phyloP scores from a whole-genome alignment of 1,140 invertebrate genomes.

The Formica exsecta region DNA sequence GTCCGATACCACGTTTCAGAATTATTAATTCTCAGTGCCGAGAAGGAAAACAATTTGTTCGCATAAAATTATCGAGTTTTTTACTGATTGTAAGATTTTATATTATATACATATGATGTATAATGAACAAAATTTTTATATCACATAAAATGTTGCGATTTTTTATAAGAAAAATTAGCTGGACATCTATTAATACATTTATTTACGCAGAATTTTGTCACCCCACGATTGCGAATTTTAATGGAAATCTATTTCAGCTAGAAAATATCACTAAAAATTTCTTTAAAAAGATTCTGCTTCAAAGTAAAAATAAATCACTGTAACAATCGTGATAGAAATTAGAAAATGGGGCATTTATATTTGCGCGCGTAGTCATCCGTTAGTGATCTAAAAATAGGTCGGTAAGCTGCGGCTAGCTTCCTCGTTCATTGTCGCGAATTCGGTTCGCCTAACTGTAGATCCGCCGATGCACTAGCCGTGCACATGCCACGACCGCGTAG shows the following conservation, averaged over 20 bases:
- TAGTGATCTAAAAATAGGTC: slow-evolving; percentile 80
- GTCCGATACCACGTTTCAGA: background rate
- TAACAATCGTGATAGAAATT: slow-evolving; percentile 37
- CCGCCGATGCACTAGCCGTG: slow-evolving; percentile 75
- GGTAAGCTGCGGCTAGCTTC: slow-evolving; percentile 77
- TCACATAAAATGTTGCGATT: background rate
- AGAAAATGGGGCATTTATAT: slow-evolving; percentile 66
- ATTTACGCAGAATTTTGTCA: no score
- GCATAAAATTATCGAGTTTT: background rate
- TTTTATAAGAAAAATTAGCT: background rate
- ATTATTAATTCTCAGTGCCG: background rate
- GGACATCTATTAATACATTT: no score
- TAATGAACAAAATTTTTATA: background rate
- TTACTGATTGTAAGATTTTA: background rate
- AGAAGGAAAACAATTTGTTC: background rate
- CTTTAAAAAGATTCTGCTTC: background rate
- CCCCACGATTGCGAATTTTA: no score
- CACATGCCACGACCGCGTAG: slow-evolving; percentile 68
- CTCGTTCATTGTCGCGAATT: slow-evolving; percentile 86
- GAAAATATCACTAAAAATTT: background rate
- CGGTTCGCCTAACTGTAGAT: slow-evolving; percentile 85
- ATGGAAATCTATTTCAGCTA: no score
- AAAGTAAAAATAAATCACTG: slow-evolving; percentile 1
- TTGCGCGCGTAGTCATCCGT: slow-evolving; percentile 52
- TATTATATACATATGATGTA: background rate